These are phyloP conservation scores for Melieria omissa DNA, from an alignment of 2,888 invertebrate species.

Conservation along the genomic window DNA sequence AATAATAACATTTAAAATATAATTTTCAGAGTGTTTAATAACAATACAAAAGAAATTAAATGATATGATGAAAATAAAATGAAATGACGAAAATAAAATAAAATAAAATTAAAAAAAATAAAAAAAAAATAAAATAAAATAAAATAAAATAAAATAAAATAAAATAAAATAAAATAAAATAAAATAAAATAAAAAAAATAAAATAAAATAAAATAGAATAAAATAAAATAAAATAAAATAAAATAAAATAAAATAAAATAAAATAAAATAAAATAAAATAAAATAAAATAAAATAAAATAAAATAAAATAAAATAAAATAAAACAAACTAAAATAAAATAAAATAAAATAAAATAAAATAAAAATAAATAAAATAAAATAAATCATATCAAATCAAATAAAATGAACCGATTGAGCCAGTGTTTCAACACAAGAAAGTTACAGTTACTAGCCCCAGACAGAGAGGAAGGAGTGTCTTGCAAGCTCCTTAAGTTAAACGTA, in stretches of 20 bases:
- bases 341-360: background rate
- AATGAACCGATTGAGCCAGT: background rate
- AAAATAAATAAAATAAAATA: background rate
- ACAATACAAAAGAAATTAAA: too few species aligned
- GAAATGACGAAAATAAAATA: too few species aligned
- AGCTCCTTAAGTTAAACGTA: too few species aligned
- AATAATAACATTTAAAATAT: too few species aligned
- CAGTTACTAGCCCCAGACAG: too few species aligned
- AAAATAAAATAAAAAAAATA: background rate
- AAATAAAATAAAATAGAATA: background rate
- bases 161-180: background rate
- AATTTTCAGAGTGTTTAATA: too few species aligned
- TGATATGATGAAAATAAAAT: too few species aligned
- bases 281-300: background rate
- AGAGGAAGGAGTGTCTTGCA: too few species aligned
- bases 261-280: background rate
- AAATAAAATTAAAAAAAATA: background rate
- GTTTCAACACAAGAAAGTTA: too few species aligned
- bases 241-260: background rate
- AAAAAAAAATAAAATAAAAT: background rate
- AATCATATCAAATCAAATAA: background rate
- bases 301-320: background rate
- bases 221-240: background rate
- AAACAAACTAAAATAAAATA: background rate
- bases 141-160: background rate